These are phyloP conservation scores for Volucella inanis DNA, from an alignment of 2,888 invertebrate genomes.

Conservation along the genomic window DNA sequence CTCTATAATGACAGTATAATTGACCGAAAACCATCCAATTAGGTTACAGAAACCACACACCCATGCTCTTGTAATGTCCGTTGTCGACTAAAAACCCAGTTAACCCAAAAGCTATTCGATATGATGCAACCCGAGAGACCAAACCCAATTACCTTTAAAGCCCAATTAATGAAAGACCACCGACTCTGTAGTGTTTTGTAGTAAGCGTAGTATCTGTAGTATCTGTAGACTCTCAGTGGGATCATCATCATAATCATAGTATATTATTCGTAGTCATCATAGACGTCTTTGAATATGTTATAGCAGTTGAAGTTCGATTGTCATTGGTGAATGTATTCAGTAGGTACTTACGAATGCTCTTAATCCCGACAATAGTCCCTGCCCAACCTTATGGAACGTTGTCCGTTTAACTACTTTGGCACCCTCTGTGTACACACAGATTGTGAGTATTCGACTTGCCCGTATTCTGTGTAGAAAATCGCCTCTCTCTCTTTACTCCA, in stretches of 20 bases:
- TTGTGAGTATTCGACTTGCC: too few relatives aligned
- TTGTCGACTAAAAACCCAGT: slow-evolving; percentile 2
- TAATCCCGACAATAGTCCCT: slow-evolving; percentile 60
- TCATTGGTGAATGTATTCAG: slow-evolving; percentile 39
- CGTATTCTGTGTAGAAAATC: too few relatives aligned
- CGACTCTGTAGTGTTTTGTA: not conserved
- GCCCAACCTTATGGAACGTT: slow-evolving; percentile 27
- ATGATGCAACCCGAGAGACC: slow-evolving; percentile 29
- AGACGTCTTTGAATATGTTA: too few relatives aligned
- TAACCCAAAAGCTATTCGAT: slow-evolving; percentile 38
- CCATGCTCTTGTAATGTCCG: slow-evolving; percentile 14
- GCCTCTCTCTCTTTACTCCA: slow-evolving; percentile 4
- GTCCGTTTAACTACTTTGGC: slow-evolving; percentile 25
- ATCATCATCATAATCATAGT: slow-evolving; percentile 18
- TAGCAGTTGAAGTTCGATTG: slow-evolving; percentile 16
- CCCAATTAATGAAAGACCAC: slow-evolving; percentile 55
- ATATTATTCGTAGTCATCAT: not conserved
- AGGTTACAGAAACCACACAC: slow-evolving; percentile 47
- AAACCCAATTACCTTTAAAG: slow-evolving; percentile 53
- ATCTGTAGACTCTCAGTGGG: not conserved
- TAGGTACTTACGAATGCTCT: slow-evolving; percentile 4
- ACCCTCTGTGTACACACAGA: slow-evolving; percentile 22
- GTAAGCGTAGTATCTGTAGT: too few relatives aligned
- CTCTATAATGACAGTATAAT: slow-evolving; percentile 20
- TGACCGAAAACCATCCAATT: slow-evolving; percentile 41